Conservation (phyloP, 2,113 vertebrate species). For the Hypanus sabinus region DNA sequence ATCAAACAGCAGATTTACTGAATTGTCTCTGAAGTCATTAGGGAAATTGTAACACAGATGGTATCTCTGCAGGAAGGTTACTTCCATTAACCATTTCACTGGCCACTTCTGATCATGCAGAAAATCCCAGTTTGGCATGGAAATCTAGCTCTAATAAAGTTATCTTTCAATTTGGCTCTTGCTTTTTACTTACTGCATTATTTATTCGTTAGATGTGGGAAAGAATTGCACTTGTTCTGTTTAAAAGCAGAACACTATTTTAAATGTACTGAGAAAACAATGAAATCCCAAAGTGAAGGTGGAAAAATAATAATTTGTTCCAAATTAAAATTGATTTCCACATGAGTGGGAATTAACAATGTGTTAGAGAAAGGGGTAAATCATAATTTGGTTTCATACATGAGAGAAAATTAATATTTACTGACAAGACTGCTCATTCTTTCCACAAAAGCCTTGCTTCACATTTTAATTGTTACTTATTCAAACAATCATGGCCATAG, state of each 20-base stretch:
- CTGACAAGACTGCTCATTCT: background rate
- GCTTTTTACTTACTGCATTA: constrained; percentile 7
- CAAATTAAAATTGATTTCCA: background rate
- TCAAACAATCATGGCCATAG: background rate
- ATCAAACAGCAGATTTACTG: constrained; percentile 7
- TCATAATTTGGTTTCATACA: background rate
- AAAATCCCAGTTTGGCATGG: constrained; percentile 28
- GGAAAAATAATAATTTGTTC: background rate
- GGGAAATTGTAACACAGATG: constrained; percentile 31
- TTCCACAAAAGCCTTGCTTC: background rate
- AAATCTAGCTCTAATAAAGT: constrained; percentile 19
- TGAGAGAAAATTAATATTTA: background rate
- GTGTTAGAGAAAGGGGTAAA: background rate
- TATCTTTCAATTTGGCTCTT: background rate
- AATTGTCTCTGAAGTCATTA: constrained; percentile 29
- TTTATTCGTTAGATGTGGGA: background rate
- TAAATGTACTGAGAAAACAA: background rate
- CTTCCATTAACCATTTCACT: constrained; percentile 35
- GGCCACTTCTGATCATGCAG: constrained; percentile 24
- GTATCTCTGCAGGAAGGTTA: constrained; percentile 26
- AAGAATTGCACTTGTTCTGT: background rate
- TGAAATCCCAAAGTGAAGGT: background rate
- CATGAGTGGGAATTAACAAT: background rate
- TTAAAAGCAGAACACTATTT: background rate
- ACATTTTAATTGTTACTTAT: background rate